phyloP scores from a whole-genome alignment of 2,113 vertebrate species.

The Polypterus bichir region DNA sequence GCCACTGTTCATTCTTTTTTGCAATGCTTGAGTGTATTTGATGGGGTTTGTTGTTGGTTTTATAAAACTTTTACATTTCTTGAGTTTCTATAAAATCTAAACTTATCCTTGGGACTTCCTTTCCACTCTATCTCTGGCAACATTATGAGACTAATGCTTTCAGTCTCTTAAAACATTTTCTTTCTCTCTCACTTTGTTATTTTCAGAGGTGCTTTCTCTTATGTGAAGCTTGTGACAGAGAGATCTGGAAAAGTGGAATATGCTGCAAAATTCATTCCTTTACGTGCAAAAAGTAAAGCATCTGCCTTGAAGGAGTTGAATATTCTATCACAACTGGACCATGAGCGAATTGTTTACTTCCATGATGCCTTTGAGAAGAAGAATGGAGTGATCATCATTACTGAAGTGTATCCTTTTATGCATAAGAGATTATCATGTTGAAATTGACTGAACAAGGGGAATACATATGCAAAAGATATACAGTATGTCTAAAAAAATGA shows the following conservation, averaged over 20 bases:
- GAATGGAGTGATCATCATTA: slow-evolving; percentile 73
- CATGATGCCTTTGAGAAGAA: slow-evolving; percentile 92
- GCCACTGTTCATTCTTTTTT: too few relatives aligned
- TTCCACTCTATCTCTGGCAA: too few relatives aligned
- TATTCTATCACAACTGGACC: slow-evolving; percentile 76
- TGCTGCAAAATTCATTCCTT: slow-evolving; percentile 85
- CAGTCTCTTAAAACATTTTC: not conserved
- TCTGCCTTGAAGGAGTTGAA: slow-evolving; percentile 70
- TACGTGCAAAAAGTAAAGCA: slow-evolving; percentile 72
- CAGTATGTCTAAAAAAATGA: too few relatives aligned
- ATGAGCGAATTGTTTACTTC: slow-evolving; percentile 78
- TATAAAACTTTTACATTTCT: too few relatives aligned
- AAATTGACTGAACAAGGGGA: too few relatives aligned
- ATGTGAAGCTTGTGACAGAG: slow-evolving; percentile 78
- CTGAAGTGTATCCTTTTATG: slow-evolving; percentile 76
- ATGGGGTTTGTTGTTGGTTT: too few relatives aligned
- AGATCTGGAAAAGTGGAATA: slow-evolving; percentile 69
- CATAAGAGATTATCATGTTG: not conserved
- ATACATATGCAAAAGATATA: too few relatives aligned
- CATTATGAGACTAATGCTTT: not conserved
- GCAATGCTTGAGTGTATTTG: too few relatives aligned
- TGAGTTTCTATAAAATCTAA: too few relatives aligned
- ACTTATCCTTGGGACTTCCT: too few relatives aligned
- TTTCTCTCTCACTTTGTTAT: not conserved
- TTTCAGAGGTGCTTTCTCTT: slow-evolving; percentile 87